A percentile compares a stretch with the other conserved stretches of the same genome.
Conservation (phyloP, 2,888 invertebrate species). For the Drosophila yooni region DNA sequence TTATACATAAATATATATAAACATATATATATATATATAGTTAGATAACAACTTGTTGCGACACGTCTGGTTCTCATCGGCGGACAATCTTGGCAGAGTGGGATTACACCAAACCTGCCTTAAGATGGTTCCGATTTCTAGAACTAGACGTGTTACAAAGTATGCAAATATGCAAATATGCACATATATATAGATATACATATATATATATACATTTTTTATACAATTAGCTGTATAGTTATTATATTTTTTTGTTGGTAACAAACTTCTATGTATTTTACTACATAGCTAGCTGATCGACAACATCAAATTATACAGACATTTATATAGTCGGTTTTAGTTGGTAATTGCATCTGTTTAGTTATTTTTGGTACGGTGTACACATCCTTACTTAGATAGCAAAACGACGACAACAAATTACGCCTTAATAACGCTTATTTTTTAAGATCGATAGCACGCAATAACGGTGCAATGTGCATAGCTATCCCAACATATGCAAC, state of each 20-base stretch:
- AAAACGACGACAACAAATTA: constrained; percentile 5
- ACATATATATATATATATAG: background rate
- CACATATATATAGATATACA: constrained; percentile 5
- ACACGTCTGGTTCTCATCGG: background rate
- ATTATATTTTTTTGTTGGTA: background rate
- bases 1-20: background rate
- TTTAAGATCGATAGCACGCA: constrained; percentile 1
- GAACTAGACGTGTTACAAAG: background rate
- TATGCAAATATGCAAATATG: constrained; percentile 11
- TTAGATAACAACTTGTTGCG: background rate
- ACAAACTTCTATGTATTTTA: background rate
- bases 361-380: background rate
- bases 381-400: constrained; percentile 10
- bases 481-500: constrained; percentile 31
- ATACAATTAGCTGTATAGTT: constrained; percentile 32
- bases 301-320: background rate
- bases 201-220: constrained; percentile 18
- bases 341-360: constrained; percentile 3
- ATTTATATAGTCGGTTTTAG: constrained; percentile 13
- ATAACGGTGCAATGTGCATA: constrained; percentile 11
- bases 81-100: background rate
- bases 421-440: constrained; percentile 19
- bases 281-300: constrained; percentile 2
- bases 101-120: too few relatives aligned
- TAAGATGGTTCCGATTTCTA: background rate